These are phyloP conservation scores for Myripristis murdjan DNA, from an alignment of 2,797 vertebrate genomes.

Conservation along the genomic window DNA sequence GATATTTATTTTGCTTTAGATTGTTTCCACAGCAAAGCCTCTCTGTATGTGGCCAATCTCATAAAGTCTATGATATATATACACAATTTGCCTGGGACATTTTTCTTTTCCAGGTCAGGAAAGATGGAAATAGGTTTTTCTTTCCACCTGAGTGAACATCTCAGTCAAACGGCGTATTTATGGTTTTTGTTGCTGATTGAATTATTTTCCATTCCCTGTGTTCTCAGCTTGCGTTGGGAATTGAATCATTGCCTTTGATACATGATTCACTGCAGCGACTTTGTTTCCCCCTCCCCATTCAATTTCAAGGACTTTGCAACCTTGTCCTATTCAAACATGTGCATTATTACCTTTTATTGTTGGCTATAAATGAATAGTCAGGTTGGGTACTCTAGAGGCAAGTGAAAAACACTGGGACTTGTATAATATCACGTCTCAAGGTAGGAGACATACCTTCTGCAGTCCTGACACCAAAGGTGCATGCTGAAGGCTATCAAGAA, in stretches of 20 bases:
- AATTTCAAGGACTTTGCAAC: conserved; percentile 85
- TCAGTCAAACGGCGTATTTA: conserved; percentile 79
- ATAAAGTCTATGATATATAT: conserved; percentile 66
- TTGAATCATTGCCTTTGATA: conserved; percentile 82
- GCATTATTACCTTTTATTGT: conserved; percentile 84
- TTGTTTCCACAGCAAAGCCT: conserved; percentile 51
- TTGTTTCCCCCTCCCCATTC: conserved; percentile 66
- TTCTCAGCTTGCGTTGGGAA: conserved; percentile 76
- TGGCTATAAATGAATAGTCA: conserved; percentile 80
- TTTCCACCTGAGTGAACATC: conserved; percentile 70
- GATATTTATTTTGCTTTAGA: conserved; percentile 44
- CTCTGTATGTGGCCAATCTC: conserved; percentile 47
- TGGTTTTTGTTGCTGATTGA: conserved; percentile 79
- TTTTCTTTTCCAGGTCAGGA: conserved; percentile 77
- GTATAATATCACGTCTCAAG: conserved; percentile 76
- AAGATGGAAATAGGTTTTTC: conserved; percentile 73
- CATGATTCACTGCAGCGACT: conserved; percentile 75
- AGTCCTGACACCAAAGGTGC: conserved; percentile 32
- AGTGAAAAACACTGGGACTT: conserved; percentile 64
- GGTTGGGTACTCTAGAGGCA: conserved; percentile 72
- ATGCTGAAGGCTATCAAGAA: conserved; percentile 30
- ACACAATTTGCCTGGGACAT: conserved; percentile 63
- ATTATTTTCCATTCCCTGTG: conserved; percentile 83
- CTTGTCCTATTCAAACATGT: conserved; percentile 82
- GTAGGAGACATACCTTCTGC: conserved; percentile 58